Percentiles rank a stretch among this genome's conserved stretches.
Conservation (phyloP, 2,888 invertebrate genomes). For the Nasonovia ribisnigri region DNA sequence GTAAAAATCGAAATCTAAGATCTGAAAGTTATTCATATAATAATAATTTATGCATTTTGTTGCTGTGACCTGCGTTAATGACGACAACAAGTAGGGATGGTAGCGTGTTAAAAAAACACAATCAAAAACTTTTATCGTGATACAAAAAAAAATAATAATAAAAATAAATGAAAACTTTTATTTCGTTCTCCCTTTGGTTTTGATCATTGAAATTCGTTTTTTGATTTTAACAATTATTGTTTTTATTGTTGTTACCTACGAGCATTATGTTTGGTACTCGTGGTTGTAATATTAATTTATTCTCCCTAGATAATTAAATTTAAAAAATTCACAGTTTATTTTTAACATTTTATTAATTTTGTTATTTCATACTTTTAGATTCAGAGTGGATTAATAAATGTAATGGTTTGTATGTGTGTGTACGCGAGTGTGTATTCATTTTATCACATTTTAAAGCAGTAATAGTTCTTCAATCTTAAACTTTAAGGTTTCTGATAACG, state of each 20-base stretch:
- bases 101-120: conserved; percentile 8
- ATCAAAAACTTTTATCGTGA: conserved; percentile 15
- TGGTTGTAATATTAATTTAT: background rate
- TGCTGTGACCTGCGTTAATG: background rate
- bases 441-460: background rate
- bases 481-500: background rate
- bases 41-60: background rate
- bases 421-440: too few relatives aligned
- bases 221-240: conserved; percentile 5
- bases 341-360: background rate
- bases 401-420: background rate
- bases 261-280: background rate
- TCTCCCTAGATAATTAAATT: background rate
- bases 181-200: background rate
- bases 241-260: background rate
- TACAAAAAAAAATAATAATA: conserved; percentile 10
- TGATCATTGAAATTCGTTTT: conserved; percentile 35
- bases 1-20: background rate
- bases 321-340: background rate
- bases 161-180: conserved; percentile 20
- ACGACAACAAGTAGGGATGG: background rate
- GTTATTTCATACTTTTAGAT: background rate
- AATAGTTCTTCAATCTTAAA: background rate
- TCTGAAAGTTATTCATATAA: background rate
- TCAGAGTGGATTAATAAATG: background rate